Percentiles rank a stretch among this genome's conserved stretches.
Conservation (phyloP, 2,888 invertebrate species). For the Nasonovia ribisnigri region DNA sequence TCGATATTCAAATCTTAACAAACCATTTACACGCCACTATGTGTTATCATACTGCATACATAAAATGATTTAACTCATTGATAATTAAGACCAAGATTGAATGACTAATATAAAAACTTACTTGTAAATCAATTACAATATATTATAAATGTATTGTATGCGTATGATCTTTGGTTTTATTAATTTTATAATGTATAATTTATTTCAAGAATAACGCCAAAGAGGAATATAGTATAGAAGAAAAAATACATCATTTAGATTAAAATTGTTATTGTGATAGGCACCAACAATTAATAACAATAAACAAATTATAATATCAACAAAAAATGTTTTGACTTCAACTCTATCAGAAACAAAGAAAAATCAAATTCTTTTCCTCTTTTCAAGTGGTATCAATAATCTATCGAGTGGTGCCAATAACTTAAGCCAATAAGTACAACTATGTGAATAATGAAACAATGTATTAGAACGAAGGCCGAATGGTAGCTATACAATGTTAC, state of each 20-base stretch:
- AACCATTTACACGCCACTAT: background rate
- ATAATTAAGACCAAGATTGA: background rate
- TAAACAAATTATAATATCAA: background rate
- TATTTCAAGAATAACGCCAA: background rate
- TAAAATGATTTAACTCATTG: background rate
- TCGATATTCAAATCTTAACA: background rate
- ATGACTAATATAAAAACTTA: background rate
- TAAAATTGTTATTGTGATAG: background rate
- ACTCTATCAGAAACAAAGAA: background rate
- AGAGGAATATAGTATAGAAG: background rate
- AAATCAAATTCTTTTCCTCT: background rate
- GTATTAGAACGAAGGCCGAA: background rate
- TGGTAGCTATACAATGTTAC: background rate
- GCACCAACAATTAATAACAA: background rate
- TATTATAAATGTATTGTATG: background rate
- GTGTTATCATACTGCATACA: background rate
- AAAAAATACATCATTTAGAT: background rate
- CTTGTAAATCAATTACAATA: too few relatives aligned
- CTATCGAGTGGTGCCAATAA: too few relatives aligned
- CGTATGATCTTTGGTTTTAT: background rate
- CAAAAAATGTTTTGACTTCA: background rate
- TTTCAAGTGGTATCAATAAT: background rate
- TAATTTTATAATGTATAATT: background rate
- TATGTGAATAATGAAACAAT: background rate
- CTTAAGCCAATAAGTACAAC: background rate